These are phyloP conservation scores for Drosophila percnosoma DNA, from an alignment of 2,888 invertebrate genomes.

Conservation along the genomic window DNA sequence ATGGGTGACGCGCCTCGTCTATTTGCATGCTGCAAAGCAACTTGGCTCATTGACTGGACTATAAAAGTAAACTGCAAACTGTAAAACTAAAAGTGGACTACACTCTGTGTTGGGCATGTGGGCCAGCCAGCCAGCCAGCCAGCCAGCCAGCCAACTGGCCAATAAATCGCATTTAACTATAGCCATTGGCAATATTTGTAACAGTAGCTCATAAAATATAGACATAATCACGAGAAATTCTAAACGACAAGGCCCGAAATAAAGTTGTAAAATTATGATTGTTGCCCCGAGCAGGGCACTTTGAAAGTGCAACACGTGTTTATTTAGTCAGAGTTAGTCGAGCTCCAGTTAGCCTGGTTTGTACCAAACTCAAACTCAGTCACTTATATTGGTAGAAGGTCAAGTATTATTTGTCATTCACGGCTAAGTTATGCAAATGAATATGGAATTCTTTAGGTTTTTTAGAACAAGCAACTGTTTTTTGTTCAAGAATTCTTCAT, in stretches of 20 bases:
- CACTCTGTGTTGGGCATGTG: conserved; percentile 35
- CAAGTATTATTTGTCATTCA: not conserved
- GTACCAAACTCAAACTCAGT: not conserved
- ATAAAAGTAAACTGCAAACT: conserved; percentile 46
- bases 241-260: conserved; percentile 36
- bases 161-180: conserved; percentile 40
- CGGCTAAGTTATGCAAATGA: not conserved
- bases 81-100: conserved; percentile 21
- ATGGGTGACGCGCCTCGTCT: conserved; percentile 62
- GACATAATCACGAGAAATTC: conserved; percentile 63
- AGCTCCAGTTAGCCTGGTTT: not conserved
- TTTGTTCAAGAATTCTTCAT: conserved; percentile 34
- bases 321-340: not conserved
- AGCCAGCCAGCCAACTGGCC: conserved; percentile 15
- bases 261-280: conserved; percentile 52
- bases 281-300: conserved; percentile 6
- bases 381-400: not conserved
- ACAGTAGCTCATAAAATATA: conserved; percentile 73
- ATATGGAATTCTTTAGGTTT: not conserved
- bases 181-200: conserved; percentile 49
- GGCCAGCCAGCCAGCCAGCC: conserved; percentile 36
- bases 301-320: conserved; percentile 40
- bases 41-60: conserved; percentile 20
- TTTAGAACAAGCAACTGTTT: conserved; percentile 35
- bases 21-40: conserved; percentile 46